A percentile compares a stretch with the other conserved stretches of the same genome.
phyloP scores from a whole-genome alignment of 2,113 vertebrate genomes.

The Paratilapia polleni region DNA sequence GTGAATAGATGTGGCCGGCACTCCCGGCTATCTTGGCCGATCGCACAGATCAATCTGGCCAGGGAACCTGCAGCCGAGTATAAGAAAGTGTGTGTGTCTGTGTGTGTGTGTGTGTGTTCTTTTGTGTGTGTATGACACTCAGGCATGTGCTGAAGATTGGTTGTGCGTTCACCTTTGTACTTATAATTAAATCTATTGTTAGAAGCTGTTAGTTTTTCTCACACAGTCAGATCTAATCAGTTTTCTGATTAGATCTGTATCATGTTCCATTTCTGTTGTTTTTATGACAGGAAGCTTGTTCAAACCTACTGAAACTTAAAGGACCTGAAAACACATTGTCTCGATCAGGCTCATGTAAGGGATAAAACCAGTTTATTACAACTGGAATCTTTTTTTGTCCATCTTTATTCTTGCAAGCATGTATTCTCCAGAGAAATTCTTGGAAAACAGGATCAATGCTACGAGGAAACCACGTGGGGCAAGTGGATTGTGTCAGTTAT shows the following conservation, averaged over 20 bases:
- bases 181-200: conserved; percentile 5
- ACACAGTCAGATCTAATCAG: not conserved
- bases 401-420: not conserved
- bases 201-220: not conserved
- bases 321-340: not conserved
- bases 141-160: not conserved
- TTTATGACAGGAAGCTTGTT: not conserved
- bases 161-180: conserved; percentile 2
- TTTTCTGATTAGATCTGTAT: not conserved
- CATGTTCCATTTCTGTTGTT: not conserved
- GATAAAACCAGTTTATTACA: not conserved
- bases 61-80: conserved; percentile 16
- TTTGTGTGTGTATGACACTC: not conserved
- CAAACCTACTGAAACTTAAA: not conserved
- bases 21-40: conserved; percentile 64
- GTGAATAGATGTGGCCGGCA: conserved; percentile 68
- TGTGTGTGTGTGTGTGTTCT: not conserved
- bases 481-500: no score
- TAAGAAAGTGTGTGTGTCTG: conserved; percentile 5
- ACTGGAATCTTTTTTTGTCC: not conserved
- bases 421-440: no score
- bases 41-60: conserved; percentile 73
- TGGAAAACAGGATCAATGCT: no score
- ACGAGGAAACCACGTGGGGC: no score
- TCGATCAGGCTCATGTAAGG: not conserved